Base-by-base conservation (phyloP, 2,888 invertebrate genomes). In the Crematogaster levior region DNA sequence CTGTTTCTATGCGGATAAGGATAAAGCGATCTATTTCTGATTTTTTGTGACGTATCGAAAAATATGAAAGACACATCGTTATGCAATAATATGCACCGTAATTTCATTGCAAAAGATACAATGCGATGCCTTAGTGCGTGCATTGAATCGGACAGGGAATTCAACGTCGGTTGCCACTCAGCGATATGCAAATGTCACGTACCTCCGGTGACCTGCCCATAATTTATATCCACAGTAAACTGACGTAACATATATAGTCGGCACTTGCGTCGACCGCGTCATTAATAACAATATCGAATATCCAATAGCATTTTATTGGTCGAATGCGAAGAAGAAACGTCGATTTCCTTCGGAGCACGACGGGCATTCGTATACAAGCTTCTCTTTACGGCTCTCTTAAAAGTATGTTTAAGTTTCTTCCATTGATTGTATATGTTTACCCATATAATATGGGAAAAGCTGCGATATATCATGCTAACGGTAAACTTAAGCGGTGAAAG, bases 401-500 rank as follows among this genome's bases (percentile, higher is more conserved):
- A 21, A 61, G 6, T 74, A 63, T 51, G 37, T 51, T 21, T 40
- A 61, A 61, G 40, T 75, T 63, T 63, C 63, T 27, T 75, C 27
- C 51, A 3, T 46, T 9, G 40, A 7, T 43, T 63, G 43, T 43
- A 43, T 68, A 66, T 24, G 40, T 24, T 24, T 68, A 63, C 27
- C 65, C 30, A 15, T 46, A 66, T 46, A 79, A 68, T 34, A 58
- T 46, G 51, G 48, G 53, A 15, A 34, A n/a, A 79, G 51, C 61
- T 61, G 37, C 61, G 46, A 46, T 46, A 66, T 66, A 24, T 58
- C 46, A 66, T 60, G 48, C 48, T 80, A 80, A 80, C 80, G 60
- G 80, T 80, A 80, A 80, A 68, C 43, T 48, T 80, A 46, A 24
- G 70, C 53, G 37, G 60, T 40, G 34, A 60, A n/a, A 70, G 27